Percentiles rank a stretch among this genome's conserved stretches.
These are phyloP conservation scores for Tenthredo livida DNA, from an alignment of 2,888 invertebrate species.

Conservation along the genomic window DNA sequence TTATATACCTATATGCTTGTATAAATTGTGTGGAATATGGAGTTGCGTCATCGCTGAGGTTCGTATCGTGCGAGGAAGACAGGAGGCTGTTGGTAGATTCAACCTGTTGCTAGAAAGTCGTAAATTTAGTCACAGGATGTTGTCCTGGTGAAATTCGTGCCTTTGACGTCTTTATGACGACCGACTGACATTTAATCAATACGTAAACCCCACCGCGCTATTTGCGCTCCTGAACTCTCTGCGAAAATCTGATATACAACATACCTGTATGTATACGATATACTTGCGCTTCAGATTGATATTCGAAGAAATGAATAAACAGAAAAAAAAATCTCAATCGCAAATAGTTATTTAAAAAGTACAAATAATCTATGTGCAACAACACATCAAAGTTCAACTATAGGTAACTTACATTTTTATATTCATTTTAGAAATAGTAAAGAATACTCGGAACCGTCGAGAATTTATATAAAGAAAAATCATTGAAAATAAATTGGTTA, in stretches of 20 bases:
- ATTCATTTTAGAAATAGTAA: too few species aligned
- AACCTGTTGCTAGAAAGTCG: constrained; percentile 74
- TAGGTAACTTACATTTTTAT: too few species aligned
- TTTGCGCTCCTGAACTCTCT: background rate
- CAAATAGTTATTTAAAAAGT: too few species aligned
- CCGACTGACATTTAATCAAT: constrained; percentile 77
- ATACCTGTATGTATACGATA: background rate
- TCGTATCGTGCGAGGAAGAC: constrained; percentile 15
- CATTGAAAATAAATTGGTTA: too few species aligned
- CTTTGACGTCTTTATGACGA: constrained; percentile 78
- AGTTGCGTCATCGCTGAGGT: constrained; percentile 25
- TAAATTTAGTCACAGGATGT: constrained; percentile 77
- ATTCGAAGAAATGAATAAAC: background rate
- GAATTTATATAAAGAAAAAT: too few species aligned
- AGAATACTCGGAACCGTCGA: too few species aligned
- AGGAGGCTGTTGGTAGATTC: constrained; percentile 55
- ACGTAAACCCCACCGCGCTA: constrained; percentile 57
- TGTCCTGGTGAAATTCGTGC: constrained; percentile 77
- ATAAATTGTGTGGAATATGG: background rate
- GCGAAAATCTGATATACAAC: background rate
- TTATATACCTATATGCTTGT: background rate
- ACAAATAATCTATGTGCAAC: too few species aligned
- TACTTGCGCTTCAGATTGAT: background rate
- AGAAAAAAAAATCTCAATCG: background rate
- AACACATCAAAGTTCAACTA: too few species aligned